Evolutionary conservation across 1,140 invertebrate species (phyloP).

Genomic region (Dryas iulia): DNA sequence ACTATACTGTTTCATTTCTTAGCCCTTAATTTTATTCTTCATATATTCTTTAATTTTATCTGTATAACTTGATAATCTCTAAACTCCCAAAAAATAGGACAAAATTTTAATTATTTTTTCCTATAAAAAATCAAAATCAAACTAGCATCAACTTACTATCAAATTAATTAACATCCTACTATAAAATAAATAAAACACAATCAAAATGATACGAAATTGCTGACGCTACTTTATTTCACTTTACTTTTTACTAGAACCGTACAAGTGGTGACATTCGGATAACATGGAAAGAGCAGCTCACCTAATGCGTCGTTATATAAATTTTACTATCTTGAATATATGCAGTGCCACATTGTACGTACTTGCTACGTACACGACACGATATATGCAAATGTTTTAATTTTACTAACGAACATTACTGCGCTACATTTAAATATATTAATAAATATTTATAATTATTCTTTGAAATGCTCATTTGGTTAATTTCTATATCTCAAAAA

Average conservation of each 20-base stretch:
- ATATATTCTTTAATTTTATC: too few relatives aligned
- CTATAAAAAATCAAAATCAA: too few relatives aligned
- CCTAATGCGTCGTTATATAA: constrained; percentile 3
- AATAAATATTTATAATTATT: too few relatives aligned
- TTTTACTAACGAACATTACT: neutral
- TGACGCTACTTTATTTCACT: constrained; percentile 6
- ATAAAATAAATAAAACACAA: neutral
- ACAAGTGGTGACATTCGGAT: constrained; percentile 19
- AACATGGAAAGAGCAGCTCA: constrained; percentile 13
- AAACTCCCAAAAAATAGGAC: too few relatives aligned
- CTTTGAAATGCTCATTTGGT: too few relatives aligned
- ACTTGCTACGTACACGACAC: neutral
- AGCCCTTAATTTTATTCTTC: too few relatives aligned
- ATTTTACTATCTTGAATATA: constrained; percentile 6
- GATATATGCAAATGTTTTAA: constrained; percentile 2
- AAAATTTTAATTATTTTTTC: too few relatives aligned
- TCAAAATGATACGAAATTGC: neutral
- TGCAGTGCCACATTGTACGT: neutral
- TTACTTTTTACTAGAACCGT: constrained; percentile 9
- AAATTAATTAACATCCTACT: too few relatives aligned
- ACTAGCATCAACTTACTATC: too few relatives aligned
- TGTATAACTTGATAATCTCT: too few relatives aligned
- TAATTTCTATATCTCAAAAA: too few relatives aligned
- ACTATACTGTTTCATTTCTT: too few relatives aligned
- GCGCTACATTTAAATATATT: neutral